Evolutionary conservation across 2,888 invertebrate genomes (phyloP), one percentile per base, ranked within the genome.

Genomic region (Bellardia bayeri): DNA sequence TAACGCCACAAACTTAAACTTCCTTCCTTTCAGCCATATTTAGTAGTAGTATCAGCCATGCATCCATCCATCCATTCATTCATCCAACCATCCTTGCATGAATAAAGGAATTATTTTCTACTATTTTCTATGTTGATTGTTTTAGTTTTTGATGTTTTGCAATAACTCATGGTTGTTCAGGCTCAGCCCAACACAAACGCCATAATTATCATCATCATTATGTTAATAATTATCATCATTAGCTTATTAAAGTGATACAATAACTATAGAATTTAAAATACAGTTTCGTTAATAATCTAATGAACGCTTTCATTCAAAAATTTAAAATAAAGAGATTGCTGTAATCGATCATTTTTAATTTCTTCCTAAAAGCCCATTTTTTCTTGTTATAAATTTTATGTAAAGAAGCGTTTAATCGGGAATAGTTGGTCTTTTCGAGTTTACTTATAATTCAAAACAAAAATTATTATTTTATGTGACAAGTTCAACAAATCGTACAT

Each of bases 1-100:
- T 72, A 58, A 81, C 64, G 71, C 81, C 71, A 76, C 40, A 81
- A 81, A 76, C 75, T 76, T 75, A 40, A 81, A 71, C 76, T 81
- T 76, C 45, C 76, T 81, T 76, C 45, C 64, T 81, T 61, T 54
- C 64, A 64, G 64, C 45, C 33, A 37, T n/a, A 61, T 49, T 37
- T 42, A 72, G 16, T 14, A 0, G 42, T 30, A 30, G 16, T 64
- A 72, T 42, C 56, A 72, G 11, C 13, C 68, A 61, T 61, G 45
- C 58, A 58, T 30, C 45, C 14, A 51, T 14, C 51, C 6, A 45
- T 9, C 45, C 37, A 23, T 23, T 23, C 9, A 42, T 42, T 9
- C 42, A 42, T 13, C 49, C n/a, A 45, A 61, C 37, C 56, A 68
- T 23, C 45, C 71, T 5, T 49, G 30, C 74, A 64, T 76, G 49